phyloP scores from a whole-genome alignment of 2,113 vertebrate genomes.

The Nothocercus julius region DNA sequence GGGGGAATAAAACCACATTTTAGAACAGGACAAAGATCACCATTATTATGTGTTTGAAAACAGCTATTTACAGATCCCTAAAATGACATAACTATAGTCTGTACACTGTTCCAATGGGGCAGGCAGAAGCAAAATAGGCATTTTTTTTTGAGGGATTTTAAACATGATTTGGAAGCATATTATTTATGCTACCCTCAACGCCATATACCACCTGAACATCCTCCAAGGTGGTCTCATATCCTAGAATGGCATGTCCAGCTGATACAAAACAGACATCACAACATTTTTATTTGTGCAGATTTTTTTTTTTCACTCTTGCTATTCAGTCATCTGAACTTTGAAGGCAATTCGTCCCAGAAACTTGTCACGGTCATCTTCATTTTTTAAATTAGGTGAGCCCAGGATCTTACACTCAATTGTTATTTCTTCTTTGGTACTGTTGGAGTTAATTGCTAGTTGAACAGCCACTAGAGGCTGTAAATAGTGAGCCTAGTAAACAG shows the following conservation, averaged over 20 bases:
- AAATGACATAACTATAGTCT: conserved; percentile 76
- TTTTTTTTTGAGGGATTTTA: conserved; percentile 75
- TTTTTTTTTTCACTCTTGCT: conserved; percentile 58
- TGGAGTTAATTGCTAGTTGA: conserved; percentile 82
- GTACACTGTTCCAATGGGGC: conserved; percentile 78
- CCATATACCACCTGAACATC: conserved; percentile 70
- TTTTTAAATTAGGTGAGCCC: conserved; percentile 85
- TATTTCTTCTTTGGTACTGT: conserved; percentile 83
- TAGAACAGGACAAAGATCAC: conserved; percentile 81
- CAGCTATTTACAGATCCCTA: conserved; percentile 84
- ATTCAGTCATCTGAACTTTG: conserved; percentile 85
- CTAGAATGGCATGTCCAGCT: conserved; percentile 82
- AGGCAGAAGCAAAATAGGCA: conserved; percentile 80
- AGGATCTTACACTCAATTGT: conserved; percentile 89
- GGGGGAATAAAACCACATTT: conserved; percentile 82
- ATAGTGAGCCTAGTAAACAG: conserved; percentile 83
- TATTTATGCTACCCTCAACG: conserved; percentile 75
- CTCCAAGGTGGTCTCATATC: conserved; percentile 74
- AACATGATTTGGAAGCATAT: conserved; percentile 78
- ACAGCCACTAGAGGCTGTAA: conserved; percentile 94
- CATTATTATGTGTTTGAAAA: conserved; percentile 74
- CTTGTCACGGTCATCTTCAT: conserved; percentile 92
- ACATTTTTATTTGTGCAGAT: conserved; percentile 74
- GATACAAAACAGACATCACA: conserved; percentile 75
- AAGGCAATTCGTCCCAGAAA: conserved; percentile 94